Percentiles rank a stretch among this genome's conserved stretches.
Conservation (phyloP, 2,113 vertebrate genomes). For the Rana temporaria region DNA sequence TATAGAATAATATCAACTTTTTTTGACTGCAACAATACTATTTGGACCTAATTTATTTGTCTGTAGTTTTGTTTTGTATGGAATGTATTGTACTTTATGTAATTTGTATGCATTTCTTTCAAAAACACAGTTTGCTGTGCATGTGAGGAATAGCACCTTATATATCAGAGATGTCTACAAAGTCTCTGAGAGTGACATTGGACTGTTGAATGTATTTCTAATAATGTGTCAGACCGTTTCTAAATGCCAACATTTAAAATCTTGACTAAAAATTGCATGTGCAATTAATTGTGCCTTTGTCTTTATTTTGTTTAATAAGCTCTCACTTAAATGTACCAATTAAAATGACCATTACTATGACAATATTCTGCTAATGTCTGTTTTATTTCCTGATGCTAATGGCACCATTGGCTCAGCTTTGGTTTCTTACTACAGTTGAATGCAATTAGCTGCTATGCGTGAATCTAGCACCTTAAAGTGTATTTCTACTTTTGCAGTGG, state of each 20-base stretch:
- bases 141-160: slow-evolving; percentile 21
- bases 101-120: neutral
- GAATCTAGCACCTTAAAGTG: too few species aligned
- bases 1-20: too few species aligned
- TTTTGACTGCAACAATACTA: neutral
- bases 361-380: too few species aligned
- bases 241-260: neutral
- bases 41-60: neutral
- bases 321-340: neutral
- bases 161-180: neutral
- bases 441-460: too few species aligned
- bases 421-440: too few species aligned
- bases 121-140: neutral
- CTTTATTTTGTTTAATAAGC: slow-evolving; percentile 3
- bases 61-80: neutral
- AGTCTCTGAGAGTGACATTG: neutral
- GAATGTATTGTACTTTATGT: neutral
- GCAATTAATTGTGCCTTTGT: slow-evolving; percentile 21
- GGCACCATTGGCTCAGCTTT: neutral
- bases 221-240: slow-evolving; percentile 14
- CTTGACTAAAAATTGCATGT: neutral
- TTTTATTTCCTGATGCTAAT: neutral
- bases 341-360: neutral
- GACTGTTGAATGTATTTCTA: slow-evolving; percentile 36
- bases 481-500: too few species aligned